Conservation (phyloP, 2,113 vertebrate species). For the Guaruba guarouba region DNA sequence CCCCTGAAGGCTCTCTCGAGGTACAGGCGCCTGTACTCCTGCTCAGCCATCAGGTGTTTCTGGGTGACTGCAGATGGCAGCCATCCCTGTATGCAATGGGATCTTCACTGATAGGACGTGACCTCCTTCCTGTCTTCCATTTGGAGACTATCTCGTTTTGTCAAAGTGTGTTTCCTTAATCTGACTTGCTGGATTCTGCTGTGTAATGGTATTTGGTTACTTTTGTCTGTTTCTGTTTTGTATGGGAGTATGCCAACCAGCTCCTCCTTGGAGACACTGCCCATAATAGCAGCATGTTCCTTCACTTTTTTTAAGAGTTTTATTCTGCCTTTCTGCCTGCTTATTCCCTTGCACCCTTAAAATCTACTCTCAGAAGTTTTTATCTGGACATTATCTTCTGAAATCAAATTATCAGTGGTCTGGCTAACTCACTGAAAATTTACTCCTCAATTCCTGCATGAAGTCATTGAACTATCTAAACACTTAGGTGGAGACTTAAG, state of each 20-base stretch:
- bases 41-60: background rate
- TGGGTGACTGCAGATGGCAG: background rate
- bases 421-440: background rate
- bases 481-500: background rate
- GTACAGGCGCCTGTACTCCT: background rate
- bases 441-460: background rate
- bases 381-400: background rate
- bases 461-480: background rate
- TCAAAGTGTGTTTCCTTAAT: background rate
- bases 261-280: background rate
- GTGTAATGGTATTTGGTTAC: background rate
- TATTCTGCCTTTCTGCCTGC: constrained; percentile 18
- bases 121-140: background rate
- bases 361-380: background rate
- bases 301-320: background rate
- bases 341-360: background rate
- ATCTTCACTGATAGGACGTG: background rate
- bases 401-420: background rate
- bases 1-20: background rate
- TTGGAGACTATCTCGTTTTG: background rate
- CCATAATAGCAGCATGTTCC: background rate
- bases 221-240: background rate
- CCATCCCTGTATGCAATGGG: background rate
- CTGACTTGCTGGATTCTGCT: background rate
- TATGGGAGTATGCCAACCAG: background rate